Evolutionary conservation across 2,113 vertebrate species (phyloP).

Genomic region (Petroica traversi): DNA sequence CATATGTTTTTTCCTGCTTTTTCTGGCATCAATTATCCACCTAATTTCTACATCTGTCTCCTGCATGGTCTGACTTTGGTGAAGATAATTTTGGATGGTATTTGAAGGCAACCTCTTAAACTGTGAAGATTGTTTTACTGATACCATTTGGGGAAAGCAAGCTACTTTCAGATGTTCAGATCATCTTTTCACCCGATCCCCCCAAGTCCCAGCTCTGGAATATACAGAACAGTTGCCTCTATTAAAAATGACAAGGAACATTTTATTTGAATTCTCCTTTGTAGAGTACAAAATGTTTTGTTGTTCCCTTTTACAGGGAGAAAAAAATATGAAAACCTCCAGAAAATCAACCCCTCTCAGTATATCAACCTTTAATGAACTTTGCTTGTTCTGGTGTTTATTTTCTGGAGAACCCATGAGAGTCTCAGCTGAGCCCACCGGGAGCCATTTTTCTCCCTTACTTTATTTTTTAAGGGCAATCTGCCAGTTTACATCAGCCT

Average conservation of each 20-base stretch:
- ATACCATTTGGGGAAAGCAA: slow-evolving; percentile 11
- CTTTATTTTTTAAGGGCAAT: slow-evolving; percentile 1
- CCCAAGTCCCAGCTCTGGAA: slow-evolving; percentile 71
- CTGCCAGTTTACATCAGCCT: neutral
- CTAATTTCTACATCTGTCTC: neutral
- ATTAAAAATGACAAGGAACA: slow-evolving; percentile 42
- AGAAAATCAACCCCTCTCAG: neutral
- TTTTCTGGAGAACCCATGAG: neutral
- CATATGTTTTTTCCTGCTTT: neutral
- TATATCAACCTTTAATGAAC: slow-evolving; percentile 15
- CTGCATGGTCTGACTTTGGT: neutral
- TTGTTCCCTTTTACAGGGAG: neutral
- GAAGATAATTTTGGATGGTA: neutral
- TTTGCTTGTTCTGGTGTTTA: neutral
- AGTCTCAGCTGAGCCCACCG: neutral
- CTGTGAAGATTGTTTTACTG: neutral
- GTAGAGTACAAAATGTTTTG: neutral
- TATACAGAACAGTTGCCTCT: slow-evolving; percentile 39
- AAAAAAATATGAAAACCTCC: neutral
- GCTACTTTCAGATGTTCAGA: slow-evolving; percentile 9
- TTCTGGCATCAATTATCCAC: neutral
- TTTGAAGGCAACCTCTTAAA: slow-evolving; percentile 23
- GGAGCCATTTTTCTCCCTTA: neutral
- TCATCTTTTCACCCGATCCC: slow-evolving; percentile 10
- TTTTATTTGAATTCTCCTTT: slow-evolving; percentile 34